These are phyloP conservation scores for Spinibarbus caldwelli DNA, from an alignment of 2,797 vertebrate species.

Conservation along the genomic window DNA sequence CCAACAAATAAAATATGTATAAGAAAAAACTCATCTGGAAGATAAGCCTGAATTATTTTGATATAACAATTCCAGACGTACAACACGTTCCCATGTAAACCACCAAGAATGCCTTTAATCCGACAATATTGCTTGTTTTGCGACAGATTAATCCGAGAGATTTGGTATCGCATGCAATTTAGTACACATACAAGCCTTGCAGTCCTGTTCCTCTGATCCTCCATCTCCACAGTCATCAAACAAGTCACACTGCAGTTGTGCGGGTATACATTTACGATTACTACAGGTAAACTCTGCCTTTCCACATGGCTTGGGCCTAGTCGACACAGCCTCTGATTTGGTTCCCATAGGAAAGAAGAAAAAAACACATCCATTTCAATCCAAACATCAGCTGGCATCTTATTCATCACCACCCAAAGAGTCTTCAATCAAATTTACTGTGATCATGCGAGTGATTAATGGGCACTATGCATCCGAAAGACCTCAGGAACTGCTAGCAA, in stretches of 20 bases:
- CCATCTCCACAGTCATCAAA: slow-evolving; percentile 94
- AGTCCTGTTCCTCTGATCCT: slow-evolving; percentile 92
- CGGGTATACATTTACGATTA: slow-evolving; percentile 87
- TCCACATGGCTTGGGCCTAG: slow-evolving; percentile 87
- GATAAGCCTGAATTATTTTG: slow-evolving; percentile 31
- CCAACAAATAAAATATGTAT: slow-evolving; percentile 27
- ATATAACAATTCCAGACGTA: slow-evolving; percentile 1
- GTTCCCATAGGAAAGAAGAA: slow-evolving; percentile 37
- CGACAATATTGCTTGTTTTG: slow-evolving; percentile 16
- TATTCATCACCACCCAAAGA: slow-evolving; percentile 10
- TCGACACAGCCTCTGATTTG: slow-evolving; percentile 79
- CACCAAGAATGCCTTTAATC: not conserved
- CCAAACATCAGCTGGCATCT: not conserved
- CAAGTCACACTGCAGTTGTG: slow-evolving; percentile 90
- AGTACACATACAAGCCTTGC: slow-evolving; percentile 86
- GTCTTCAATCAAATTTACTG: slow-evolving; percentile 15
- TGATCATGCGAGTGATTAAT: slow-evolving; percentile 32
- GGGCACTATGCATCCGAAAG: not conserved
- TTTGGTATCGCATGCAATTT: not conserved
- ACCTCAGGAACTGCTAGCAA: slow-evolving; percentile 1
- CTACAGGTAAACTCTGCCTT: slow-evolving; percentile 93
- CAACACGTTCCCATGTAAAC: not conserved
- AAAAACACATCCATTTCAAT: slow-evolving; percentile 18
- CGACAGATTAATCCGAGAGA: not conserved
- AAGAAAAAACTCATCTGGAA: slow-evolving; percentile 33